Evolutionary conservation across 2,888 invertebrate species (phyloP), one percentile per base, ranked within the genome.

Genomic region (Stenurella melanura): DNA sequence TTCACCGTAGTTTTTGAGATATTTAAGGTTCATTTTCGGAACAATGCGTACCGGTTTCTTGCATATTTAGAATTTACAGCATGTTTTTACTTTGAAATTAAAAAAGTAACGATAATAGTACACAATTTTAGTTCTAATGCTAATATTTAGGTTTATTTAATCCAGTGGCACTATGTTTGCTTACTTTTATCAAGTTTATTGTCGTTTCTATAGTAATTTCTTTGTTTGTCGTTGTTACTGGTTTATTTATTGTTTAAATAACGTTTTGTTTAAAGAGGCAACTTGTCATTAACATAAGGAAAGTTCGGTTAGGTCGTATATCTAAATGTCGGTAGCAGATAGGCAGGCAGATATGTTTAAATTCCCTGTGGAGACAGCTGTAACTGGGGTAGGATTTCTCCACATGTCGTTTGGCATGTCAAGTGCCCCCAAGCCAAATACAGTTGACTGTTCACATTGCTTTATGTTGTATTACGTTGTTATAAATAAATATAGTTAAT

Each of bases 31-130:
- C 15, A 60, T 42, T 38, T 60, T 42, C 10, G 18, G 26, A n/a
- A 61, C 26, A 30, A 70, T 69, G 75, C 77, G 73, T 72, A 78
- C 82, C 81, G 82, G 80, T 80, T 74, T 75, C 73, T 66, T 18
- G 18, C 72, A 71, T 42, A 69, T 57, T 61, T 18, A 19, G 57
- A 56, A 63, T 17, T 30, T 6, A 38, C 73, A 67, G 42, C 21
- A 56, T 77, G 69, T 73, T 77, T 77, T 70, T 57, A 42, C 58
- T 58, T 75, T n/a, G n/a, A 70, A 58, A 56, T 75, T 67, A 19
- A 57, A 66, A 72, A 21, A 61, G 17, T 11, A 12, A 9, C 12
- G 57, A 19, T 6, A 57, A 38, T 12, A 56, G 10, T 0, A 30
- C 21, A 26, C 9, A n/a, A 30, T 56, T 68, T 30, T 1, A 30